phyloP scores from a whole-genome alignment of 2,113 vertebrate genomes.

The Muntiacus reevesi region DNA sequence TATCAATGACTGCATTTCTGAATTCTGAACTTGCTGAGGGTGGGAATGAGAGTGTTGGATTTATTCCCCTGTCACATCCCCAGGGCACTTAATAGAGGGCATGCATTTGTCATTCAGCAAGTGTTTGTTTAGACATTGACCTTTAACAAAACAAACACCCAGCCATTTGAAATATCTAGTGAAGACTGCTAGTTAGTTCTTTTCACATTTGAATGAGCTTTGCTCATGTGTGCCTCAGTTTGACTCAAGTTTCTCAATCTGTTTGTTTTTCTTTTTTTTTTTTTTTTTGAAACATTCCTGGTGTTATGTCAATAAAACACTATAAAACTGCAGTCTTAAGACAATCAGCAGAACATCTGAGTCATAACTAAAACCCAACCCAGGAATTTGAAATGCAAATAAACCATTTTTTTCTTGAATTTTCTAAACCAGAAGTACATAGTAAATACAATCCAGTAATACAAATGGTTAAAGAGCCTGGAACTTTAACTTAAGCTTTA shows the following conservation, averaged over 20 bases:
- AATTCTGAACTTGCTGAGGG: not conserved
- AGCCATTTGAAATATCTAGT: slow-evolving; percentile 5
- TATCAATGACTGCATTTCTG: not conserved
- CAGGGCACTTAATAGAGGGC: not conserved
- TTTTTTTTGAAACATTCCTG: slow-evolving; percentile 18
- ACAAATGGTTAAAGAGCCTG: not conserved
- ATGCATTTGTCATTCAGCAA: not conserved
- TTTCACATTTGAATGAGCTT: not conserved
- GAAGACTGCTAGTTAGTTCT: not conserved
- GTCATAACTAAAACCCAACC: slow-evolving; percentile 68
- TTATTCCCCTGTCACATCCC: not conserved
- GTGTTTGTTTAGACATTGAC: not conserved
- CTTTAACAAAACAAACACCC: not conserved
- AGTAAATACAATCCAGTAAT: not conserved
- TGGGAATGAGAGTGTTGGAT: not conserved
- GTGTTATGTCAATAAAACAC: slow-evolving; percentile 43
- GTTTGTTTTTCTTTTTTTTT: not conserved
- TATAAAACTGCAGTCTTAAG: slow-evolving; percentile 56
- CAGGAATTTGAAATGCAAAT: slow-evolving; percentile 55
- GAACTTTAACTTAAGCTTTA: not conserved
- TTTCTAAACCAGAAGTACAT: slow-evolving; percentile 2
- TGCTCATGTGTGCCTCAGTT: slow-evolving; percentile 16
- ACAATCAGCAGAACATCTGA: slow-evolving; percentile 68
- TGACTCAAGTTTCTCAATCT: slow-evolving; percentile 58
- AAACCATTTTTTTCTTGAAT: slow-evolving; percentile 58